Base-by-base conservation (phyloP, 2,797 vertebrate species). In the Gastrophryne carolinensis region DNA sequence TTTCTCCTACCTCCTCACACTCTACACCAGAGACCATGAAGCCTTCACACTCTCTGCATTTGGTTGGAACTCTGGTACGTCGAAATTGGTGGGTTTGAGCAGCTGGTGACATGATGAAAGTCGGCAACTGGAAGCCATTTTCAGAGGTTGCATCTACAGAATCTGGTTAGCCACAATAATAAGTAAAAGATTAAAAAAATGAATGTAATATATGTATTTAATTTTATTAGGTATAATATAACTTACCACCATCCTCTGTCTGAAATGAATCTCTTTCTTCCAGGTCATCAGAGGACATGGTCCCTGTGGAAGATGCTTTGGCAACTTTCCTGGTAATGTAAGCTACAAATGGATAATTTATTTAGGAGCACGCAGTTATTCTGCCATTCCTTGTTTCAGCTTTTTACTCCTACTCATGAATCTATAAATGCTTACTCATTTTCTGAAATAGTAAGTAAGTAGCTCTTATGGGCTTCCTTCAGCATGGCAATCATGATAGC, bases 31-130 rank as follows among this genome's bases (percentile, higher is more conserved):
- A 94, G 81, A 97, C 91, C 83, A 98, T 94, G 83, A 94, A 96
- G 83, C 90, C 91, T 9, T 98, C 96, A 5, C 97, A 98, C 9
- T 96, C 95, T 34, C 92, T 92, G 88, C 97, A 98, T 84, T 95
- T 97, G 75, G 85, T 86, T 0, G 96, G 96, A 49, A 92, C 95
- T 58, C 96, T 92, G 27, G 92, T 89, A 79, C 94, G 93, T 66
- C 85, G 89, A 19, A 98, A 85, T 19, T 87, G 89, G 82, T 98
- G 97, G 4, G 90, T 94, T 57, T 94, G 90, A 0, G 94, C 94
- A 0, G 96, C 95, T 0, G 84, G 84, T 13, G 96, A 94, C 11
- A 90, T 69, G 64, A 89, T 84, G 12, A 80, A 80, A 56, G 72
- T 75, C 19, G 75, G 80, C 2, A 39, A 32, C 19, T 81, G 80